Percentiles rank a stretch among this genome's conserved stretches.
Evolutionary conservation across 1,140 invertebrate species (phyloP).

Genomic region (Apis cerana): DNA sequence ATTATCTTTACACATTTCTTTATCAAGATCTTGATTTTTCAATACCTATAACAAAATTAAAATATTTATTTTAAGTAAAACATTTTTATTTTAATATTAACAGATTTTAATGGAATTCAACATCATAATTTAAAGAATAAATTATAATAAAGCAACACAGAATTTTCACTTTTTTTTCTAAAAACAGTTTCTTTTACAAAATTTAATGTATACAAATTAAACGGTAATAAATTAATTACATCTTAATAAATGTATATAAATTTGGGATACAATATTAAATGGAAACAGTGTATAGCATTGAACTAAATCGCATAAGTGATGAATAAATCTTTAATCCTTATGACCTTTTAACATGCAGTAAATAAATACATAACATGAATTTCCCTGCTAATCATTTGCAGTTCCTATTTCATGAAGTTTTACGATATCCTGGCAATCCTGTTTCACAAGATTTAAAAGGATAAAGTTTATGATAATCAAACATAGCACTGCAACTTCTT

Average conservation of each 20-base stretch:
- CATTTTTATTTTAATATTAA: neutral
- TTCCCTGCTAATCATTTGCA: slow-evolving; percentile 50
- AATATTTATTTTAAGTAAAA: slow-evolving; percentile 7
- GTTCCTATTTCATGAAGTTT: slow-evolving; percentile 55
- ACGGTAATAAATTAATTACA: slow-evolving; percentile 43
- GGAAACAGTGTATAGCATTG: slow-evolving; percentile 24
- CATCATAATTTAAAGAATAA: slow-evolving; percentile 1
- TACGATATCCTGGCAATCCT: slow-evolving; percentile 39
- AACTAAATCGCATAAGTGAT: slow-evolving; percentile 12
- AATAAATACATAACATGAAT: slow-evolving; percentile 46
- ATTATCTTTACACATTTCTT: slow-evolving; percentile 75
- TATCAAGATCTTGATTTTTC: slow-evolving; percentile 77
- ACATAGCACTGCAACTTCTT: slow-evolving; percentile 56
- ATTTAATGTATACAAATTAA: slow-evolving; percentile 43
- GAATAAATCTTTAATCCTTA: slow-evolving; percentile 20
- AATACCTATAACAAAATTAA: slow-evolving; percentile 70
- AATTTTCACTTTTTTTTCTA: slow-evolving; percentile 39
- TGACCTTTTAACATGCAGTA: slow-evolving; percentile 16
- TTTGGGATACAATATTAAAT: slow-evolving; percentile 44
- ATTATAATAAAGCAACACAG: slow-evolving; percentile 37
- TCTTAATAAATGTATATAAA: slow-evolving; percentile 54
- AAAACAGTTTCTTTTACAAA: slow-evolving; percentile 50
- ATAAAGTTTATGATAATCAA: slow-evolving; percentile 46
- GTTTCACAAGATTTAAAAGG: slow-evolving; percentile 45
- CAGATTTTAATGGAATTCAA: slow-evolving; percentile 8